phyloP scores from a whole-genome alignment of 2,113 vertebrate genomes.

The Puma concolor region DNA sequence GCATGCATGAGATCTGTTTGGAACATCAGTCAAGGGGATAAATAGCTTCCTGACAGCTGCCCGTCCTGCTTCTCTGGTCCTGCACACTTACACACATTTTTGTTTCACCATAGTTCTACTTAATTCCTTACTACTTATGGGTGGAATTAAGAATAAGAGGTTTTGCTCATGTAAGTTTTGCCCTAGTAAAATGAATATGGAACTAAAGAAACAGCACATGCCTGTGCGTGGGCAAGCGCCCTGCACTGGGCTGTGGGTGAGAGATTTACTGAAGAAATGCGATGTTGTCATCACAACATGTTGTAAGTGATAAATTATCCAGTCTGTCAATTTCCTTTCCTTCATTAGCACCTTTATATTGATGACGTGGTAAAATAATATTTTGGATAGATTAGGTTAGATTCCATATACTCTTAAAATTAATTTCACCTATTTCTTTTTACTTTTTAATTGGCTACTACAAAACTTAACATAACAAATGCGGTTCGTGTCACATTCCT shows the following conservation, averaged over 20 bases:
- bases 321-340: background rate
- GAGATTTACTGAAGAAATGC: background rate
- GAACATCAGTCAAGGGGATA: background rate
- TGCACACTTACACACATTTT: background rate
- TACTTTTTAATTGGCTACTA: background rate
- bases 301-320: background rate
- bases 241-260: background rate
- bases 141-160: background rate
- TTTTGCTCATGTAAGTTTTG: background rate
- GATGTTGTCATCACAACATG: background rate
- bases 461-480: background rate
- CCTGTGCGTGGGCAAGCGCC: accelerated
- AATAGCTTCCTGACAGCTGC: background rate
- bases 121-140: background rate
- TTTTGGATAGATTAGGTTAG: background rate
- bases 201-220: background rate
- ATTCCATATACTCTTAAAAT: background rate
- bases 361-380: background rate
- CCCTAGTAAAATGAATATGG: background rate
- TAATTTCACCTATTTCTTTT: background rate
- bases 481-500: background rate
- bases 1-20: background rate
- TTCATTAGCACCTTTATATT: background rate
- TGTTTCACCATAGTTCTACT: background rate
- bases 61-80: background rate